phyloP scores from a whole-genome alignment of 1,140 invertebrate species.

The Luehdorfia chinensis region DNA sequence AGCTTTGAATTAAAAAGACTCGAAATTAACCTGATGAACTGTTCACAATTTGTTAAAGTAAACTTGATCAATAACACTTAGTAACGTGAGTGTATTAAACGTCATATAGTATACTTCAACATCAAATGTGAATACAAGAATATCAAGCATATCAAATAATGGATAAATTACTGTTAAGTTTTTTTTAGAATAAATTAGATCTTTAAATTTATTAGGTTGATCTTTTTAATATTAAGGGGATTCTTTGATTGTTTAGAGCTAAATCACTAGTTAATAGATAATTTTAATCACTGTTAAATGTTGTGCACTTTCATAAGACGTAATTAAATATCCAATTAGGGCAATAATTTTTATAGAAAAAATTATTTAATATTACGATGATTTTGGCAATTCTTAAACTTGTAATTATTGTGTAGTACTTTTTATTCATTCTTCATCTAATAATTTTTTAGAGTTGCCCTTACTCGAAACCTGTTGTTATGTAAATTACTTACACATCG shows the following conservation, averaged over 20 bases:
- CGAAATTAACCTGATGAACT: conserved; percentile 4
- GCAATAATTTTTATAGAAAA: conserved; percentile 69
- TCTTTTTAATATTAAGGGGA: conserved; percentile 41
- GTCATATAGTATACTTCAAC: conserved; percentile 28
- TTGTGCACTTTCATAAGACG: conserved; percentile 67
- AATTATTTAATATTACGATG: conserved; percentile 36
- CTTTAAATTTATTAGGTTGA: conserved; percentile 47
- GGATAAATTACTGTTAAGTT: conserved; percentile 51
- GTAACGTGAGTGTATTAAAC: neutral
- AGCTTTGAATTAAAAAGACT: conserved; percentile 20
- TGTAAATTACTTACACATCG: too few relatives aligned
- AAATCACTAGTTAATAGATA: conserved; percentile 63
- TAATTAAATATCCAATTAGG: conserved; percentile 59
- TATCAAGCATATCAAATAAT: conserved; percentile 73
- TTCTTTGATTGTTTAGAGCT: conserved; percentile 57
- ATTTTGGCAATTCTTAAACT: neutral
- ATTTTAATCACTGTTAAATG: conserved; percentile 76
- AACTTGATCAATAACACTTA: conserved; percentile 1
- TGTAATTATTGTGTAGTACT: too few relatives aligned
- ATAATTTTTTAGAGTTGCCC: too few relatives aligned
- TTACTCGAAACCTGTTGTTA: too few relatives aligned
- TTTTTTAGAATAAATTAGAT: conserved; percentile 42
- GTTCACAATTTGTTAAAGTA: conserved; percentile 28
- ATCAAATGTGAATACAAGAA: conserved; percentile 51
- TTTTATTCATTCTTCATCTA: too few relatives aligned